Evolutionary conservation across 2,113 vertebrate species (phyloP).

Genomic region (Aix galericulata): DNA sequence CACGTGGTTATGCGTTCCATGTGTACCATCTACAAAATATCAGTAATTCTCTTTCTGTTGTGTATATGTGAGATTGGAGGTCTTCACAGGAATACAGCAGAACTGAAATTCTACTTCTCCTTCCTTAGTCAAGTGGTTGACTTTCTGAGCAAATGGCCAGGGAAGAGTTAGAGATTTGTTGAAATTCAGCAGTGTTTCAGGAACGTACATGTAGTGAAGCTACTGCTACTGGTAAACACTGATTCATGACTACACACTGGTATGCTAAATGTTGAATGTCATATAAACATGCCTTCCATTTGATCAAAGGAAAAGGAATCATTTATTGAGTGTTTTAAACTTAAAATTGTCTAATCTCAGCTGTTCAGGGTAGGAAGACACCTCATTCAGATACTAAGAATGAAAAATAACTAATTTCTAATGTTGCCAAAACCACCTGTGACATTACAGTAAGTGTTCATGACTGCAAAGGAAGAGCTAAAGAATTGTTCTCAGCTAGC

Average conservation of each 20-base stretch:
- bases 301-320: neutral
- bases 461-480: neutral
- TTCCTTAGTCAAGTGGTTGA: neutral
- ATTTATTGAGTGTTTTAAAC: neutral
- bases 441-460: neutral
- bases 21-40: neutral
- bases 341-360: neutral
- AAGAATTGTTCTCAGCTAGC: neutral
- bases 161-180: neutral
- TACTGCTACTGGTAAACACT: neutral
- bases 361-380: neutral
- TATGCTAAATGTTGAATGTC: neutral
- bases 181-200: neutral
- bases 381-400: neutral
- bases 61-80: neutral
- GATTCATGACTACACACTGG: neutral
- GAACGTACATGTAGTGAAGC: neutral
- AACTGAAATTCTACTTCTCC: neutral
- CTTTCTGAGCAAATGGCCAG: neutral
- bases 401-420: neutral
- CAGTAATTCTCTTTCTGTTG: neutral
- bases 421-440: neutral
- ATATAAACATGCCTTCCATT: neutral
- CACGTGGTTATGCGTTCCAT: neutral
- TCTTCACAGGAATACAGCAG: neutral